phyloP scores from a whole-genome alignment of 2,113 vertebrate species.

The Podocnemis expansa region DNA sequence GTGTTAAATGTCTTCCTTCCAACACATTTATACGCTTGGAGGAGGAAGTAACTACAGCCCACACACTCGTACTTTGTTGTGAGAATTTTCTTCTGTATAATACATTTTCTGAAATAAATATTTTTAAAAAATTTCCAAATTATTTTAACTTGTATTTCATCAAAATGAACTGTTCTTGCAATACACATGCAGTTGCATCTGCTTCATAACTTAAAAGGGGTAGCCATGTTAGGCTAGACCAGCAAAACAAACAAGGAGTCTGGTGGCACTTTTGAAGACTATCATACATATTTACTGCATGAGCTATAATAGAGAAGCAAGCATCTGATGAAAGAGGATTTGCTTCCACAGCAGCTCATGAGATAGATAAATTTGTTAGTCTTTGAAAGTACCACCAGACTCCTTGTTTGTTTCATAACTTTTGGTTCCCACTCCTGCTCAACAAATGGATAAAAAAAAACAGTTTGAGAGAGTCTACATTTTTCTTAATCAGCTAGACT shows the following conservation, averaged over 20 bases:
- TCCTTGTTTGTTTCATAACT: not conserved
- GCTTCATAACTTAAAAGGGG: not conserved
- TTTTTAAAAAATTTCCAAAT: slow-evolving; percentile 18
- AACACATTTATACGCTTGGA: slow-evolving; percentile 23
- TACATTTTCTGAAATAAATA: slow-evolving; percentile 74
- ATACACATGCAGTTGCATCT: not conserved
- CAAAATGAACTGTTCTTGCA: not conserved
- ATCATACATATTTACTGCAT: too few relatives aligned
- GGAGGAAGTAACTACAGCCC: slow-evolving; percentile 3
- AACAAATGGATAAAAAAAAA: not conserved
- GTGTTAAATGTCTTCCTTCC: slow-evolving; percentile 62
- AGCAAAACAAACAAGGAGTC: too few relatives aligned
- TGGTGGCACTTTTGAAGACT: too few relatives aligned
- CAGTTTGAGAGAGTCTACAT: not conserved
- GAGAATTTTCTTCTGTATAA: slow-evolving; percentile 65
- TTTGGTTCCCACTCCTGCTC: not conserved
- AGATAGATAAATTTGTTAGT: too few relatives aligned
- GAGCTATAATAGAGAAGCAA: too few relatives aligned
- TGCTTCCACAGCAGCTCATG: too few relatives aligned
- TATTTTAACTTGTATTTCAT: slow-evolving; percentile 52
- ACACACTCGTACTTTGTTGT: slow-evolving; percentile 38
- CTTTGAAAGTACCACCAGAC: too few relatives aligned
- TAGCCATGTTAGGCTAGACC: too few relatives aligned
- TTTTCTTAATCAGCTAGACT: not conserved
- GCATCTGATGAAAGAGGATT: too few relatives aligned